These are phyloP conservation scores for Physella acuta DNA, from an alignment of 1,140 invertebrate species.

Conservation along the genomic window DNA sequence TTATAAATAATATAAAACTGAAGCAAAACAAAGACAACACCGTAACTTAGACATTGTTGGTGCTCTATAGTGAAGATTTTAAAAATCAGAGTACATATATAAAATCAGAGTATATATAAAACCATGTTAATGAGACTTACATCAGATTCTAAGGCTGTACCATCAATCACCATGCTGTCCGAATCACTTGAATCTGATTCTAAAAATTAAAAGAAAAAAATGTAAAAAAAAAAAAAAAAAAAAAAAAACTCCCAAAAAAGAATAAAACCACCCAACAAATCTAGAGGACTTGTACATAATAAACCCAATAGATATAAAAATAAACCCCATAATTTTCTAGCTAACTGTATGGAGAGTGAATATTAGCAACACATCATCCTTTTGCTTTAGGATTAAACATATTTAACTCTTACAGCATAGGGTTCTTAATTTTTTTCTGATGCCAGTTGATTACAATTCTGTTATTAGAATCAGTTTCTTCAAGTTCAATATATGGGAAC, in stretches of 20 bases:
- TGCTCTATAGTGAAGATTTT: background rate
- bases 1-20: background rate
- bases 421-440: too few relatives aligned
- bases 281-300: too few relatives aligned
- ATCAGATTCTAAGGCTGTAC: constrained; percentile 15
- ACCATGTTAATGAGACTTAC: constrained; percentile 4
- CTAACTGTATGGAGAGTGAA: background rate
- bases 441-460: too few relatives aligned
- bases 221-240: background rate
- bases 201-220: constrained; percentile 11
- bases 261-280: background rate
- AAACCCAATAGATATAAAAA: too few relatives aligned
- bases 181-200: constrained; percentile 15
- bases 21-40: background rate
- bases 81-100: background rate
- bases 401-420: too few relatives aligned
- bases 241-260: background rate
- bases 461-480: too few relatives aligned
- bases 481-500: too few relatives aligned
- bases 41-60: background rate
- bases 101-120: background rate
- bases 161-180: constrained; percentile 17
- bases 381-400: background rate
- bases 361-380: background rate
- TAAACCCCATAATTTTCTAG: too few relatives aligned